These are phyloP conservation scores for Drosophila sp. DNA, from an alignment of 1,140 invertebrate species.

Conservation along the genomic window DNA sequence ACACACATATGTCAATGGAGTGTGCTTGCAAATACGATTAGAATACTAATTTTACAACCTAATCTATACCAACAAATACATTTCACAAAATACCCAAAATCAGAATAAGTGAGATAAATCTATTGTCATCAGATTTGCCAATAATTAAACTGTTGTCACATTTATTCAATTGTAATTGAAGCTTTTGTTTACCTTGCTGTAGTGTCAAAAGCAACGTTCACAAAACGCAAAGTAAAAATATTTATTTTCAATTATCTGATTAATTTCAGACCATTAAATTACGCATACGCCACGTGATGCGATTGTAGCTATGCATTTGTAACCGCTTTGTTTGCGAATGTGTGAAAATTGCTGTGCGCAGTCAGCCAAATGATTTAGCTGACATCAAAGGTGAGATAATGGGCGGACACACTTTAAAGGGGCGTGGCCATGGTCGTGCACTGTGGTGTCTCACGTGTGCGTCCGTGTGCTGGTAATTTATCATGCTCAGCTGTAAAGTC, in stretches of 20 bases:
- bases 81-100: too few relatives aligned
- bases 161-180: background rate
- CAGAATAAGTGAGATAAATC: background rate
- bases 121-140: background rate
- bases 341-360: slow-evolving; percentile 3
- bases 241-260: slow-evolving; percentile 44
- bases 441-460: slow-evolving; percentile 32
- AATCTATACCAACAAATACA: background rate
- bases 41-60: background rate
- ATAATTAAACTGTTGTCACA: slow-evolving; percentile 5
- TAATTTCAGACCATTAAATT: slow-evolving; percentile 32
- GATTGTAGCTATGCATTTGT: background rate
- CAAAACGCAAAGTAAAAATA: slow-evolving; percentile 25
- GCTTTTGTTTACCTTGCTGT: background rate
- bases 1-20: background rate
- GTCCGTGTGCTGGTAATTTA: slow-evolving; percentile 60
- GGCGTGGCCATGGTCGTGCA: slow-evolving; percentile 5
- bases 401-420: background rate
- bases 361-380: slow-evolving; percentile 25
- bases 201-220: background rate
- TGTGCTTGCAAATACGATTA: background rate
- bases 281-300: slow-evolving; percentile 48
- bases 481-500: slow-evolving; percentile 42
- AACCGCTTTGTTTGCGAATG: background rate
- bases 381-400: slow-evolving; percentile 21